Conservation (phyloP, 1,140 invertebrate genomes). For the Panulirus ornatus region DNA sequence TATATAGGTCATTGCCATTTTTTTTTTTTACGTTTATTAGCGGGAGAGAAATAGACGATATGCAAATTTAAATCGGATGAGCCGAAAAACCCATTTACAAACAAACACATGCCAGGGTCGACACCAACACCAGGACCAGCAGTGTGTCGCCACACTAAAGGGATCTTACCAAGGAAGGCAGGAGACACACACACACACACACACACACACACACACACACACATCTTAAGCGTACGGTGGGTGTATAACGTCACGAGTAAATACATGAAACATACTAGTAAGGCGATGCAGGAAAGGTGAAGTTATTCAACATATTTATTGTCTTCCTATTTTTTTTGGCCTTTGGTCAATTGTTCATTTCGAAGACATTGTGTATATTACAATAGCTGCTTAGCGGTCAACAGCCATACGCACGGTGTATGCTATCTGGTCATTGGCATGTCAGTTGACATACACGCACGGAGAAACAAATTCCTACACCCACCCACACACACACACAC, state of each 20-base stretch:
- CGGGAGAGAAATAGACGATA: neutral
- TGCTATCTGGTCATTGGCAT: no score
- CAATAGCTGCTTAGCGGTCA: no score
- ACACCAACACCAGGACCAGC: constrained; percentile 24
- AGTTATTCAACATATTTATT: no score
- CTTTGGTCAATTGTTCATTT: no score
- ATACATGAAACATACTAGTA: no score
- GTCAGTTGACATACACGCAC: no score
- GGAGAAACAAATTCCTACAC: no score
- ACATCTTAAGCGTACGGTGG: neutral
- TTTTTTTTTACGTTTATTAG: neutral
- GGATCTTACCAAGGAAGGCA: neutral
- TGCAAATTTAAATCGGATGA: constrained; percentile 63
- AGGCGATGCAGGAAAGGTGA: no score
- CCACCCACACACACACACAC: no score
- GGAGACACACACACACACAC: neutral
- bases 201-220: constrained; percentile 20
- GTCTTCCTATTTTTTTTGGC: no score
- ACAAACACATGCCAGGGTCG: constrained; percentile 31
- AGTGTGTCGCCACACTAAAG: constrained; percentile 39
- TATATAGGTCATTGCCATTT: constrained; percentile 3
- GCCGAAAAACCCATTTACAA: constrained; percentile 46
- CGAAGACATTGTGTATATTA: no score
- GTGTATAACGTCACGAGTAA: neutral
- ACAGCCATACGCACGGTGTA: no score